Evolutionary conservation across 2,797 vertebrate species (phyloP).

Genomic region (Spinus pinus): DNA sequence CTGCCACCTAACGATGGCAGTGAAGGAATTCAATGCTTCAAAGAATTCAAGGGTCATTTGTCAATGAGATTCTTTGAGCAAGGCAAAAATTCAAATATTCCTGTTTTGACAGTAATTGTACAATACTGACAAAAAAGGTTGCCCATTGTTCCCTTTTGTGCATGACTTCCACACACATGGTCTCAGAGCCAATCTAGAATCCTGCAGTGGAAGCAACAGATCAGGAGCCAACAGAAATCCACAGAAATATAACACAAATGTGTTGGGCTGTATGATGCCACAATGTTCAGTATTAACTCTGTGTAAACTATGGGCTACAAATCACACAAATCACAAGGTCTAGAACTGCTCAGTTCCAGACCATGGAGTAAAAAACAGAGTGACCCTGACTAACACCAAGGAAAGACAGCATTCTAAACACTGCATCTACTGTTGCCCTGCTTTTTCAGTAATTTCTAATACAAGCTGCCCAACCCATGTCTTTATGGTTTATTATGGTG

Average conservation of each 20-base stretch:
- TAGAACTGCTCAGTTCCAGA: background rate
- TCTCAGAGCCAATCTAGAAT: background rate
- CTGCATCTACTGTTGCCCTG: background rate
- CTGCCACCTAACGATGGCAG: background rate
- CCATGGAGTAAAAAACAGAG: background rate
- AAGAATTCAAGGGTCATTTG: background rate
- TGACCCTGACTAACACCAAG: background rate
- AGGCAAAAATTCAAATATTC: background rate
- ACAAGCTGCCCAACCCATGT: background rate
- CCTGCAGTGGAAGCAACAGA: background rate
- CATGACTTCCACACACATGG: background rate
- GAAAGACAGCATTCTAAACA: background rate
- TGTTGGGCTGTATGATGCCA: background rate
- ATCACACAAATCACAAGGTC: background rate
- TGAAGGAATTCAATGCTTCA: background rate
- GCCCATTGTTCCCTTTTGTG: background rate
- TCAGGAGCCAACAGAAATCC: background rate
- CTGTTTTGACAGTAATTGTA: fast-evolving
- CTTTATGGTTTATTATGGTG: background rate
- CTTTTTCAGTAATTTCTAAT: background rate
- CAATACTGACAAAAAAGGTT: background rate
- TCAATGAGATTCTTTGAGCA: background rate
- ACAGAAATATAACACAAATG: background rate
- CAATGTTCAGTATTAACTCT: background rate
- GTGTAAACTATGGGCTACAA: background rate